Evolutionary conservation across 2,113 vertebrate genomes (phyloP).

Genomic region (Neotragus moschatus): DNA sequence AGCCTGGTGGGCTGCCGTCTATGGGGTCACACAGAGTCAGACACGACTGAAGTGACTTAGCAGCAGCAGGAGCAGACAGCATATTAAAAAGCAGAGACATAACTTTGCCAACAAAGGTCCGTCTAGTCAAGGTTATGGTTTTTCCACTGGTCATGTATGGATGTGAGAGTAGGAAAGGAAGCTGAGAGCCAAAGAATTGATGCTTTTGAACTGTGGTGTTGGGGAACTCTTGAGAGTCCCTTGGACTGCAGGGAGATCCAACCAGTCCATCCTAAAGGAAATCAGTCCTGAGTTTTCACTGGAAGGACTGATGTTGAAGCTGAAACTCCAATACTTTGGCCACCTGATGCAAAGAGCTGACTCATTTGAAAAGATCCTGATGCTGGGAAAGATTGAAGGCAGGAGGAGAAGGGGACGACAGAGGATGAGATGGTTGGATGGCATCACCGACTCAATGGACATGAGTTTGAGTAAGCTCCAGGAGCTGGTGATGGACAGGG

Average conservation of each 20-base stretch:
- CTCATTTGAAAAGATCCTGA: neutral
- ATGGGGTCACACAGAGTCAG: neutral
- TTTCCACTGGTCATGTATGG: neutral
- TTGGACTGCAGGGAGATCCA: neutral
- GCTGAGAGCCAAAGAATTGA: accelerated
- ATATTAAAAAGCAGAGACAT: neutral
- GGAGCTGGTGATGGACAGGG: neutral
- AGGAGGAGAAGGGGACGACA: neutral
- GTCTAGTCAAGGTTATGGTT: neutral
- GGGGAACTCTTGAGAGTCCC: neutral
- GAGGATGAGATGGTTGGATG: neutral
- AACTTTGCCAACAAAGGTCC: neutral
- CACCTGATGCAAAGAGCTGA: neutral
- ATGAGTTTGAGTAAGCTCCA: neutral
- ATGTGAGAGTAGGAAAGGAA: neutral
- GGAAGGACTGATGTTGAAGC: neutral
- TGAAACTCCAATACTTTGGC: neutral
- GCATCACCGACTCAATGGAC: neutral
- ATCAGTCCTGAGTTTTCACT: neutral
- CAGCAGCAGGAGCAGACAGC: neutral
- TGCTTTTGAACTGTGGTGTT: neutral
- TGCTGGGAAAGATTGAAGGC: neutral
- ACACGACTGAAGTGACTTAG: neutral
- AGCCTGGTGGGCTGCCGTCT: neutral
- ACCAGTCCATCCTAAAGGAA: neutral